Evolutionary conservation across 2,888 invertebrate species (phyloP).

Genomic region (Penaeus monodon): DNA sequence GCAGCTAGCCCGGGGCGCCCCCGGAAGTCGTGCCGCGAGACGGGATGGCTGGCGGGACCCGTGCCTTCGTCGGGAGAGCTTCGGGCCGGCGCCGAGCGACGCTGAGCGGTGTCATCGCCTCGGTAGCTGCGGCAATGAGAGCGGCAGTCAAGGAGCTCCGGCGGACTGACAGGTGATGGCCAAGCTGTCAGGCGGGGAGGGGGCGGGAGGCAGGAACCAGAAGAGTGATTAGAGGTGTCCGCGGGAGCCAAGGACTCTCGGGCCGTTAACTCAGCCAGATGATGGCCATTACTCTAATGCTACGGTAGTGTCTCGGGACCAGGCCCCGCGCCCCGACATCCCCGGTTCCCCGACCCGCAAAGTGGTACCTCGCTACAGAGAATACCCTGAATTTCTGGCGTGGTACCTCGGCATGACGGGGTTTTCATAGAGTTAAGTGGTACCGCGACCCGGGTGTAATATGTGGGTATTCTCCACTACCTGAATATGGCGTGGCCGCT

Average conservation of each 20-base stretch:
- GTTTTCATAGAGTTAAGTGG: slow-evolving; percentile 44
- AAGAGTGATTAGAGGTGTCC: slow-evolving; percentile 35
- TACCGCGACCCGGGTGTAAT: slow-evolving; percentile 25
- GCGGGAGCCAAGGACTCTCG: slow-evolving; percentile 24
- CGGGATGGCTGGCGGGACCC: too few species aligned
- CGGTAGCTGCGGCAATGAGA: too few species aligned
- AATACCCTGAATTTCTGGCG: slow-evolving; percentile 41
- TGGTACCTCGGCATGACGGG: slow-evolving; percentile 40
- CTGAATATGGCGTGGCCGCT: slow-evolving; percentile 30
- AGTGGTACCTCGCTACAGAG: slow-evolving; percentile 39
- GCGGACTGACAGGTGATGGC: slow-evolving; percentile 35
- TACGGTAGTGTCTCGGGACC: slow-evolving; percentile 39
- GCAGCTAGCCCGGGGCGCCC: too few species aligned
- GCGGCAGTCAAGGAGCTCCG: too few species aligned
- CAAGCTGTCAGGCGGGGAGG: slow-evolving; percentile 15
- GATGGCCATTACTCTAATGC: slow-evolving; percentile 18
- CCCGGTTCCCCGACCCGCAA: slow-evolving; percentile 21
- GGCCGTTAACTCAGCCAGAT: slow-evolving; percentile 39
- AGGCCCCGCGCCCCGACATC: slow-evolving; percentile 12
- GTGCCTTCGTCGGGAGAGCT: too few species aligned
- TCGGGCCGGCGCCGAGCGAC: too few species aligned
- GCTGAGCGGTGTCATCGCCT: too few species aligned
- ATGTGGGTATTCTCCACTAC: slow-evolving; percentile 37
- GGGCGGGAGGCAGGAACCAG: slow-evolving; percentile 10
- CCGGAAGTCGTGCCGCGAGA: too few species aligned